Evolutionary conservation across 2,888 invertebrate species (phyloP), one percentile per base, ranked within the genome.

Genomic region (Caenorhabditis uteleia): DNA sequence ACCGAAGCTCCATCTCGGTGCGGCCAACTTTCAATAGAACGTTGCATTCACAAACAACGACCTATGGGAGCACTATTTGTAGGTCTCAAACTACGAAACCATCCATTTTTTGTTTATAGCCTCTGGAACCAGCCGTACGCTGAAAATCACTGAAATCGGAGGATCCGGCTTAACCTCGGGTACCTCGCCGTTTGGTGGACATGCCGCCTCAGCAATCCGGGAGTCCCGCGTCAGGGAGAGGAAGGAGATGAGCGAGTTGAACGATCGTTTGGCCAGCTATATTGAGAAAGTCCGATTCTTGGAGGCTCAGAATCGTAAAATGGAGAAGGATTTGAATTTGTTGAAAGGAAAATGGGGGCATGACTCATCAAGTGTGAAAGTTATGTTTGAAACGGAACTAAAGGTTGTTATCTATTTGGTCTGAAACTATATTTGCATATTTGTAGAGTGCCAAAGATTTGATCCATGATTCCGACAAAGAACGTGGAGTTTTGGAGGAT

Each of bases 211-310:
- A 26, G 84, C 85, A 20, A 84, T 85, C 61, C 74, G 79, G 45
- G 78, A 78, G 48, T 75, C 75, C 38, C 77, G 86, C 38, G 85
- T 84, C 61, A 80, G 78, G 53, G 86, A 86, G 77, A 86, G 85
- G 83, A 85, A 85, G 70, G 86, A 86, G 70, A 83, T 86, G 84
- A 84, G 84, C 71, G 85, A 86, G 62, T 75, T 87, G 68, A 87
- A 87, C 77, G 86, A 86, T 72, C 77, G 86, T 53, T 84, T 86
- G 59, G 86, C 86, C 57, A 83, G 79, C 75, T 87, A 87, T 78
- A 86, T 87, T 66, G 87, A 87, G 80, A 86, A 86, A 80, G 79
- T 80, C 34, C 81, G 82, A n/a, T 83, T 83, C 67, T 67, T 82
- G 58, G 82, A 82, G 44, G 82, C 82, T 8, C 82, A 82, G 60